phyloP scores from a whole-genome alignment of 2,113 vertebrate species.

The Columba janthina region DNA sequence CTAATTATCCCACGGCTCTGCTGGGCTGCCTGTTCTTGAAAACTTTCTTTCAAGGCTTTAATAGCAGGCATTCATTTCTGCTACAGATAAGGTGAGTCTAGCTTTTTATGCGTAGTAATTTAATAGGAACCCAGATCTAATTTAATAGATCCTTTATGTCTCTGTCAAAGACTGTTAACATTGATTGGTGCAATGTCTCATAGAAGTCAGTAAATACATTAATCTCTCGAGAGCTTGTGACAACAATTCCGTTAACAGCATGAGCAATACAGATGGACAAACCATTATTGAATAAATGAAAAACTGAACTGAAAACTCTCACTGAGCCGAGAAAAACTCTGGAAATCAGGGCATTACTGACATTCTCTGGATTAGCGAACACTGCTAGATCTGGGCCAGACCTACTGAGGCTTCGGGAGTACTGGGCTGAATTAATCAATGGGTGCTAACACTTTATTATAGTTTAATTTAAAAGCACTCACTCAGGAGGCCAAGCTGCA shows the following conservation, averaged over 20 bases:
- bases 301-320: neutral
- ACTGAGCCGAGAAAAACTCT: neutral
- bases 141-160: slow-evolving; percentile 76
- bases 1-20: slow-evolving; percentile 30
- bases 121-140: slow-evolving; percentile 73
- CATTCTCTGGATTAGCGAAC: neutral
- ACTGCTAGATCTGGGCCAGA: neutral
- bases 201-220: slow-evolving; percentile 69
- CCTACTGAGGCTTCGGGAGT: neutral
- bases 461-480: neutral
- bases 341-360: neutral
- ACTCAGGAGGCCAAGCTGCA: neutral
- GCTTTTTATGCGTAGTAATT: slow-evolving; percentile 68
- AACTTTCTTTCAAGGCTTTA: slow-evolving; percentile 65
- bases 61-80: slow-evolving; percentile 79
- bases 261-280: slow-evolving; percentile 19
- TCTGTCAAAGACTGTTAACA: slow-evolving; percentile 72
- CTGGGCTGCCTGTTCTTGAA: slow-evolving; percentile 38
- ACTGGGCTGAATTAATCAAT: neutral
- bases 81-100: slow-evolving; percentile 74
- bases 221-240: slow-evolving; percentile 57
- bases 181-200: slow-evolving; percentile 68
- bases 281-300: neutral
- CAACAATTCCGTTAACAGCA: slow-evolving; percentile 46
- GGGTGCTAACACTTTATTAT: neutral